These are phyloP conservation scores for Mastigias papua DNA, from an alignment of 30 jellyfish, hydroid and myxozoan genomes.

Conservation along the genomic window DNA sequence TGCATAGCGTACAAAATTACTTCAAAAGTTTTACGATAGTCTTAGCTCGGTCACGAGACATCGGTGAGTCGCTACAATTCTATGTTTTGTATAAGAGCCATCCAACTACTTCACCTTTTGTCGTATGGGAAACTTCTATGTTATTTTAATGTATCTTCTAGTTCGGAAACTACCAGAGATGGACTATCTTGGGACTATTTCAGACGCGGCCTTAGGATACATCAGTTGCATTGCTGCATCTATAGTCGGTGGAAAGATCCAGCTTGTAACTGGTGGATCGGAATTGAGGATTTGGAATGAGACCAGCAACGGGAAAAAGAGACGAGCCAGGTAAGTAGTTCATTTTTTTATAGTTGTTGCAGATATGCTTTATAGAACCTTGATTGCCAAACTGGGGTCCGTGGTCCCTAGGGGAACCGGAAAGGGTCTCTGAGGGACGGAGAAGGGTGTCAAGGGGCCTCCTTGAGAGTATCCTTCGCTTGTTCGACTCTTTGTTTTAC, in stretches of 20 bases:
- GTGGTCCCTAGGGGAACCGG: too few relatives aligned
- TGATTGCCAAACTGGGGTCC: too few relatives aligned
- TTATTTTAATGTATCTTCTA: neutral
- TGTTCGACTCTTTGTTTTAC: too few relatives aligned
- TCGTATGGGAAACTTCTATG: neutral
- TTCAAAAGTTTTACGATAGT: too few relatives aligned
- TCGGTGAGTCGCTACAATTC: too few relatives aligned
- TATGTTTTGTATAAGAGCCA: too few relatives aligned
- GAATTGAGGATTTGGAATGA: conserved; percentile 91
- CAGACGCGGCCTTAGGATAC: conserved; percentile 73
- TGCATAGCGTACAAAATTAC: too few relatives aligned
- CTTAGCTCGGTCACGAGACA: too few relatives aligned
- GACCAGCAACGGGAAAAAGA: conserved; percentile 51
- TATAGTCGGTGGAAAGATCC: conserved; percentile 52
- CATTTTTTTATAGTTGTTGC: neutral
- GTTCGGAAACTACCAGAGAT: conserved; percentile 90
- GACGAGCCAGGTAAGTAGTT: conserved; percentile 68
- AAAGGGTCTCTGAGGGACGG: too few relatives aligned
- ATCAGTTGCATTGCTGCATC: conserved; percentile 66
- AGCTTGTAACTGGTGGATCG: conserved; percentile 89
- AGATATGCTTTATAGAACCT: too few relatives aligned
- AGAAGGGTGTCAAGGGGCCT: too few relatives aligned
- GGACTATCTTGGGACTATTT: conserved; percentile 90
- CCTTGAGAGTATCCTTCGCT: too few relatives aligned
- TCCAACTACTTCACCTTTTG: neutral